phyloP scores from a whole-genome alignment of 2,113 vertebrate genomes.

The Brienomyrus longianalis region DNA sequence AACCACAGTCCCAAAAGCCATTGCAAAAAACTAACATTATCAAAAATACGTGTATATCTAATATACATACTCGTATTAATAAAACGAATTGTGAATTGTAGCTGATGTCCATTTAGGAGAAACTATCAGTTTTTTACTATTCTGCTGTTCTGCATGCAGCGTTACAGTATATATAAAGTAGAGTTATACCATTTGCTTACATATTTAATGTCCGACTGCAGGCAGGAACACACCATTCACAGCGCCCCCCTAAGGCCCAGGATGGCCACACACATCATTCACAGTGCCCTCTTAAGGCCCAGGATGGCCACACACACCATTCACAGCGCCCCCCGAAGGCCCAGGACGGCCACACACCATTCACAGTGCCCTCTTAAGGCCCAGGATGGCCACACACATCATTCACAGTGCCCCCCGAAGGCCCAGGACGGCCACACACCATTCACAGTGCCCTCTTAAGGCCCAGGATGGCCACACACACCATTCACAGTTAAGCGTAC shows the following conservation, averaged over 20 bases:
- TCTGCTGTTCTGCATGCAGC: not conserved
- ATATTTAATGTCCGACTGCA: not conserved
- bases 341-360: not conserved
- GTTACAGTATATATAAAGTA: not conserved
- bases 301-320: not conserved
- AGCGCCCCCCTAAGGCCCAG: not conserved
- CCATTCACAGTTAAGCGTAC: not conserved
- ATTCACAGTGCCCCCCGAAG: not conserved
- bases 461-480: not conserved
- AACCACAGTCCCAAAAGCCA: not conserved
- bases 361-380: not conserved
- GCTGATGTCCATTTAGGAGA: not conserved
- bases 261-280: not conserved
- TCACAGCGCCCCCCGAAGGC: not conserved
- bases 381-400: not conserved
- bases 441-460: not conserved
- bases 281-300: too few species aligned
- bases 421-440: too few species aligned
- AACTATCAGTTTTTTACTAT: not conserved
- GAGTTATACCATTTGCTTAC: not conserved
- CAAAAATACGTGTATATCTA: not conserved
- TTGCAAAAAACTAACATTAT: not conserved
- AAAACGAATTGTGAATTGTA: not conserved
- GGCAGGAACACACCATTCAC: not conserved
- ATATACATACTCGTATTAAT: not conserved